Percentiles rank a stretch among this genome's conserved stretches.
phyloP scores from a whole-genome alignment of 2,113 vertebrate genomes.

The Buteo buteo region DNA sequence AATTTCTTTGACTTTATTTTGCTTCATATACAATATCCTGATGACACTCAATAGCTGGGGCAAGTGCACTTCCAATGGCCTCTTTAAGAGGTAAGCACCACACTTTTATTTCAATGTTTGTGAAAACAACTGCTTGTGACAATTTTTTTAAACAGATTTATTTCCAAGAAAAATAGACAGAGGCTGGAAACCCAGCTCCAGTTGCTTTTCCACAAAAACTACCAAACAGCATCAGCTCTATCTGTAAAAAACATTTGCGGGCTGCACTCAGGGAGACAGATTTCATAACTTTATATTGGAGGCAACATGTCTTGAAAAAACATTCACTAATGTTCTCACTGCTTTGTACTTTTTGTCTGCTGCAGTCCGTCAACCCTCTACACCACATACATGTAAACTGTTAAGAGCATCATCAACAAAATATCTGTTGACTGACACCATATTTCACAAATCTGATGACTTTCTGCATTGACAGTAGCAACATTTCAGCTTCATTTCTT shows the following conservation, averaged over 20 bases:
- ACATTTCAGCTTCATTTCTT: conserved; percentile 35
- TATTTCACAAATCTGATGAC: conserved; percentile 55
- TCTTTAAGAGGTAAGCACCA: neutral
- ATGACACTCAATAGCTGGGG: neutral
- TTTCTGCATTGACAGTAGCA: conserved; percentile 37
- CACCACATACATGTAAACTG: conserved; percentile 33
- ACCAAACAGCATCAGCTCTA: neutral
- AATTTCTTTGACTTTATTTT: neutral
- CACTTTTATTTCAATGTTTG: neutral
- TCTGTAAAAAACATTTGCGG: neutral
- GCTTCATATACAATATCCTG: neutral
- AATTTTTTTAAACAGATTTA: neutral
- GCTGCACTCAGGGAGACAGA: neutral
- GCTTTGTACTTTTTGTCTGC: conserved; percentile 22
- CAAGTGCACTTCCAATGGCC: neutral
- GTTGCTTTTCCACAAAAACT: neutral
- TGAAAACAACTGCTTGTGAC: neutral
- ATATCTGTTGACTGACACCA: conserved; percentile 50
- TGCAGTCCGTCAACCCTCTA: conserved; percentile 28
- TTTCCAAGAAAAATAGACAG: neutral
- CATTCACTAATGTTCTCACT: neutral
- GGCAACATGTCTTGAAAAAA: conserved; percentile 40
- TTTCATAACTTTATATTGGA: conserved; percentile 35
- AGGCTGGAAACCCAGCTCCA: neutral
- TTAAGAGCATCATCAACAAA: conserved; percentile 27